Evolutionary conservation across 2,888 invertebrate species (phyloP), one percentile per base, ranked within the genome.

Genomic region (Scotopteryx bipunctaria): DNA sequence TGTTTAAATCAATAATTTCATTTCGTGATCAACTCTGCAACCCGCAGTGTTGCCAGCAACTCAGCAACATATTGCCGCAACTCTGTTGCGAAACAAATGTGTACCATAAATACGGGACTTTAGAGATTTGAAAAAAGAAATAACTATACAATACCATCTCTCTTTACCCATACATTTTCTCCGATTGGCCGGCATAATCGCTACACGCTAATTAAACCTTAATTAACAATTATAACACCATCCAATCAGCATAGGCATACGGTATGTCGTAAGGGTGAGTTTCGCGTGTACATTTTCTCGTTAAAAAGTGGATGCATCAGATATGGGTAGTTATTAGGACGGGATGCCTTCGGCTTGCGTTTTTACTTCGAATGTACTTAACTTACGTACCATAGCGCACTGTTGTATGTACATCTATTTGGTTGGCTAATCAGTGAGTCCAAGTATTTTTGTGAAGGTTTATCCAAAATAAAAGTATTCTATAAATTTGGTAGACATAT

Each of bases 251-350:
- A 69, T 73, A 71, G 63, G 53, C 61, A 61, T 71, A 67, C 57
- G 63, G 67, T 70, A 63, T 53, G 31, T 21, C 36, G 62, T 63
- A 73, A 64, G 65, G 71, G 58, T 38, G 50, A 58, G 25, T 59
- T 54, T 73, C 60, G 69, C 67, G 66, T 73, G 69, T 16, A 51
- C 59, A 52, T 51, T 63, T 59, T 57, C 37, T 16, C 37, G 8
- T 64, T 69, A 81, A 83, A 85, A 84, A 81, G 76, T 64, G 59
- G 77, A 64, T 61, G 65, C 63, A 59, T 71, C 83, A 68, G 64
- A 83, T 86, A 86, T 75, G 84, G 84, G 73, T 74, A 71, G 81
- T 82, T 84, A 85, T 85, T 81, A 81, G 80, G 78, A 73, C 73
- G 66, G 71, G 80, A 81, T 83, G 74, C 78, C 79, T 71, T 59